Conservation (phyloP, 1,140 invertebrate genomes). For the Drosophila ambigua region DNA sequence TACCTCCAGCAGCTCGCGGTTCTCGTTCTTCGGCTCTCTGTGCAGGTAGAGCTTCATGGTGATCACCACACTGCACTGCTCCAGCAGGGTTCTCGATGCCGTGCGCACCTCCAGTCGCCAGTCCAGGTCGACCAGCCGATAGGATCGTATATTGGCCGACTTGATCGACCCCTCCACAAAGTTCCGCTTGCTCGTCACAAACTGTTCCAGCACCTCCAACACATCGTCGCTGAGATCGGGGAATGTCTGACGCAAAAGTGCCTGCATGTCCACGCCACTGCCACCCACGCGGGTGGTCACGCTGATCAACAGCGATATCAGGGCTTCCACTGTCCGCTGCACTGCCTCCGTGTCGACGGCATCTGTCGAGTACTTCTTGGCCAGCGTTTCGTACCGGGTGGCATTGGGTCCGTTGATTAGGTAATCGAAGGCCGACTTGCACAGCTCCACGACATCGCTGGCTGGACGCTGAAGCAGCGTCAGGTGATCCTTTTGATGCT, state of each 20-base stretch:
- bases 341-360: conserved; percentile 35
- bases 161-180: conserved; percentile 81
- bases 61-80: conserved; percentile 62
- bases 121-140: conserved; percentile 71
- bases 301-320: conserved; percentile 73
- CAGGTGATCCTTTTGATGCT: conserved; percentile 63
- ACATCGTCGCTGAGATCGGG: conserved; percentile 58
- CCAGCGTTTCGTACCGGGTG: conserved; percentile 58
- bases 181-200: conserved; percentile 69
- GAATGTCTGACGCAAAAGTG: conserved; percentile 44
- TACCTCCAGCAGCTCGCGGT: conserved; percentile 64
- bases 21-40: conserved; percentile 77
- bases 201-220: conserved; percentile 68
- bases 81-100: conserved; percentile 63
- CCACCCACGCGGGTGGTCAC: conserved; percentile 56
- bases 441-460: conserved; percentile 67
- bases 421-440: conserved; percentile 78
- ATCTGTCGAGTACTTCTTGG: conserved; percentile 47
- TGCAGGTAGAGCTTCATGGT: conserved; percentile 78
- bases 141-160: conserved; percentile 75
- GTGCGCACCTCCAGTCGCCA: conserved; percentile 78
- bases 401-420: conserved; percentile 67
- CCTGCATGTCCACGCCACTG: conserved; percentile 27
- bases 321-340: conserved; percentile 63
- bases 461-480: conserved; percentile 54